Evolutionary conservation across 2,888 invertebrate genomes (phyloP), one percentile per base, ranked within the genome.

Genomic region (Oscheius sp.): DNA sequence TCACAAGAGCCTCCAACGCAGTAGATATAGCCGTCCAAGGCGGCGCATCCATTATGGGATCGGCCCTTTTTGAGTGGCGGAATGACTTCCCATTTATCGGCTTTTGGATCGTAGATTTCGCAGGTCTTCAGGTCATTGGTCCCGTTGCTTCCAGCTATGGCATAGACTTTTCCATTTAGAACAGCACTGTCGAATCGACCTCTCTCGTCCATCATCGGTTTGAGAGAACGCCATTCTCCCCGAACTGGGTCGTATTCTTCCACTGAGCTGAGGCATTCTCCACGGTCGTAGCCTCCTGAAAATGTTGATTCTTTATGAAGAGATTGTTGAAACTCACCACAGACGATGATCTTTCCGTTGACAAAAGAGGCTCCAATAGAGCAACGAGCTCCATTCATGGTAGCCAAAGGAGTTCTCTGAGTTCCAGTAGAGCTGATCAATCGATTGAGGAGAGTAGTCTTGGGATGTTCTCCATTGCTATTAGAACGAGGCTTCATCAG

Each of bases 1-100:
- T 93, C 92, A 78, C 91, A 90, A 91, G 92, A 92, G 29, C 94
- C 94, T 42, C 93, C 93, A 72, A 93, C 90, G 86, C 92, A 91
- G 88, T 91, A 92, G 80, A 93, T 89, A 77, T 90, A 90, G 27
- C 90, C 90, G 70, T 91, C 89, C 75, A 92, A 87, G 79, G 90
- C 89, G 78, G 91, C 91, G 52, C 92, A 91, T 61, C 92, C 84
- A 55, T 84, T 84, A 67, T 84, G 84, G 52, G 76, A 75, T 71
- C 82, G 72, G 8, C 80, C 72, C 33, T 74, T 78, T 8, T 45
- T 50, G 20, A 84, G 67, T 17, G 73, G 65, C 8, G 75, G 72
- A 25, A 84, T 75, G 42, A 66, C 58, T 37, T 91, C 91, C 74
- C 91, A 88, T 48, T 91, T 90, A 83, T 91, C 87, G 52, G 89